phyloP scores from a whole-genome alignment of 2,888 invertebrate species.

The Amblyteles armatorius region DNA sequence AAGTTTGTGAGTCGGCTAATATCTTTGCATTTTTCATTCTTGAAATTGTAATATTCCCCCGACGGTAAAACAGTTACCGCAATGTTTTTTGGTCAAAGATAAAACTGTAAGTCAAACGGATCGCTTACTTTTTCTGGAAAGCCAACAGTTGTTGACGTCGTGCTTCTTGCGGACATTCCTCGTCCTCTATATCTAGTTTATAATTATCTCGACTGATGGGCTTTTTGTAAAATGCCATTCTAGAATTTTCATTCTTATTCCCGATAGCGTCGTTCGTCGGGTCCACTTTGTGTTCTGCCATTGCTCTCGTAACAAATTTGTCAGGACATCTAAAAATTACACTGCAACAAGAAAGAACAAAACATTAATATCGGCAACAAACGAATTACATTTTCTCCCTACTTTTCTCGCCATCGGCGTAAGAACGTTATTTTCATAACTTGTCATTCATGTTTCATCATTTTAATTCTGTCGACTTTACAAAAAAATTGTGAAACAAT shows the following conservation, averaged over 20 bases:
- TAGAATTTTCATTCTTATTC: constrained; percentile 48
- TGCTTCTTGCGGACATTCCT: constrained; percentile 80
- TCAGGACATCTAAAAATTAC: constrained; percentile 1
- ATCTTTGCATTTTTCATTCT: no score
- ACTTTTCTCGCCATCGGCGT: neutral
- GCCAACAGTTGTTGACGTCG: constrained; percentile 78
- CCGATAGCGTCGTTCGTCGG: neutral
- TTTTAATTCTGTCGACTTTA: neutral
- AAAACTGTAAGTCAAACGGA: neutral
- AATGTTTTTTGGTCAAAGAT: neutral
- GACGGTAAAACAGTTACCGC: no score
- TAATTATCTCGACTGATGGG: constrained; percentile 80
- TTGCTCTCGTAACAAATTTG: neutral
- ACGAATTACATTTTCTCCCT: neutral
- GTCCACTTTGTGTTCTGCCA: constrained; percentile 27
- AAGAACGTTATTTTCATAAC: no score
- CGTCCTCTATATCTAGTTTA: constrained; percentile 76
- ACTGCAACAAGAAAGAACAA: constrained; percentile 1
- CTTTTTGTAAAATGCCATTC: constrained; percentile 79
- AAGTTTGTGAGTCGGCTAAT: no score
- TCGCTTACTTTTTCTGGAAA: constrained; percentile 80
- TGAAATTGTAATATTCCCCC: no score
- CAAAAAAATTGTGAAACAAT: neutral
- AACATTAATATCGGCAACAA: neutral
- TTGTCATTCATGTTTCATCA: neutral